Base-by-base conservation (phyloP, 2,888 invertebrate species). In the Acanthosepion pharaonis region DNA sequence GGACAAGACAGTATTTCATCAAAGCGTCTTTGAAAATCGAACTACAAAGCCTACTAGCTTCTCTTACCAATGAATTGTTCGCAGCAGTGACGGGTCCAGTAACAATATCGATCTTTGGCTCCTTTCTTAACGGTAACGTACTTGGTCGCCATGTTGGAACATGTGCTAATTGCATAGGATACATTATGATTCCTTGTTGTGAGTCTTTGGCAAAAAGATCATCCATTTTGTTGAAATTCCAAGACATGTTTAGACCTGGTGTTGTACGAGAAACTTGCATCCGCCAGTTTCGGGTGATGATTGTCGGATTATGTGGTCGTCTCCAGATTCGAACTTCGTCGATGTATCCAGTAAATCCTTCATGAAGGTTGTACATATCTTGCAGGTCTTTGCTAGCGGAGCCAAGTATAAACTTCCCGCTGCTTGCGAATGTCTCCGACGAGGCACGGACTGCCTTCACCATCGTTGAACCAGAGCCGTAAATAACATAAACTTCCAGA, bases 241-340 rank as follows among this genome's bases (percentile, higher is more conserved):
- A 96, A 25, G 95, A 95, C 51, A 95, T 95, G 15, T 94, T 95
- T 25, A 96, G 95, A 94, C 96, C 96, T 15, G 96, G 95, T 11
- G 96, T 96, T 48, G 91, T 91, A 51, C 92, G 94, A 25, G 95
- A 94, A 28, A 96, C 95, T 8, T 94, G 91, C 23, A 96, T 94
- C 59, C 95, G 95, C 95, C 96, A 96, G 94, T 96, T 96, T 49
- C 94, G 94, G 0, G 95, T 95, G 18, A 96, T 95, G n/a, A 96
- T 95, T 1, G 96, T 95, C 93, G 96, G 96, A 78, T 96, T 96
- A 92, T 95, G 95, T 25, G 96, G 96, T 53, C 96, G 94, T 18
- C 95, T 95, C 96, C 96, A 96, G 42, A 96, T 95, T 53, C 96
- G 95, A 8, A 96, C 95, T 94, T 96, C 96, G 95, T 96, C 96